Conservation (phyloP, 2,113 vertebrate species). For the Indri indri region DNA sequence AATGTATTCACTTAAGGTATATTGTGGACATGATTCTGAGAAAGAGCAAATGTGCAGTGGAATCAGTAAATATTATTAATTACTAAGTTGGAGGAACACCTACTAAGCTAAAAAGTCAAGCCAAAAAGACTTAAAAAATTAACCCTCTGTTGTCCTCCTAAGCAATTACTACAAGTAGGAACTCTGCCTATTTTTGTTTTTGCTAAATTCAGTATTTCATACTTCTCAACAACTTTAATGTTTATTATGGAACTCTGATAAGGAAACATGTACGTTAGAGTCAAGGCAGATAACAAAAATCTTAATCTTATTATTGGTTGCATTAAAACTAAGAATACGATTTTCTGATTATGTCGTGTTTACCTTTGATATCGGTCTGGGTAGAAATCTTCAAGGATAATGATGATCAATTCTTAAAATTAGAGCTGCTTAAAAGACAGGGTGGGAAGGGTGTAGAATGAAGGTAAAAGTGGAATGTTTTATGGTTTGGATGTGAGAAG, state of each 20-base stretch:
- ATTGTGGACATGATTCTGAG: not conserved
- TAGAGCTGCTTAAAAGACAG: not conserved
- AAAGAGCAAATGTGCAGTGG: not conserved
- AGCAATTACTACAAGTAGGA: not conserved
- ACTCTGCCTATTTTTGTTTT: not conserved
- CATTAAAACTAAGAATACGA: no score
- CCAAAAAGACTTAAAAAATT: not conserved
- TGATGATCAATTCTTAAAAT: not conserved
- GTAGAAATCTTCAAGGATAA: not conserved
- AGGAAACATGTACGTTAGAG: not conserved
- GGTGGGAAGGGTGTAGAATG: not conserved
- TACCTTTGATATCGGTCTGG: no score
- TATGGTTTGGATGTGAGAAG: not conserved
- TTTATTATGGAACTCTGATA: no score
- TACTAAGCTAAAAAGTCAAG: not conserved
- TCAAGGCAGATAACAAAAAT: no score
- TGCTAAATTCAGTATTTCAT: not conserved
- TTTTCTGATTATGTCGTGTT: no score
- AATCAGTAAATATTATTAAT: slow-evolving; percentile 19
- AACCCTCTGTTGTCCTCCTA: not conserved
- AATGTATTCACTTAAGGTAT: not conserved
- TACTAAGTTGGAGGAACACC: not conserved
- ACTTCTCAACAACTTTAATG: not conserved
- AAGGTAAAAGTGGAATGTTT: not conserved
- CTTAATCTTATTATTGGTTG: no score